Base-by-base conservation (phyloP, 1,140 invertebrate genomes). In the Aphelenchoides fujianensis region DNA sequence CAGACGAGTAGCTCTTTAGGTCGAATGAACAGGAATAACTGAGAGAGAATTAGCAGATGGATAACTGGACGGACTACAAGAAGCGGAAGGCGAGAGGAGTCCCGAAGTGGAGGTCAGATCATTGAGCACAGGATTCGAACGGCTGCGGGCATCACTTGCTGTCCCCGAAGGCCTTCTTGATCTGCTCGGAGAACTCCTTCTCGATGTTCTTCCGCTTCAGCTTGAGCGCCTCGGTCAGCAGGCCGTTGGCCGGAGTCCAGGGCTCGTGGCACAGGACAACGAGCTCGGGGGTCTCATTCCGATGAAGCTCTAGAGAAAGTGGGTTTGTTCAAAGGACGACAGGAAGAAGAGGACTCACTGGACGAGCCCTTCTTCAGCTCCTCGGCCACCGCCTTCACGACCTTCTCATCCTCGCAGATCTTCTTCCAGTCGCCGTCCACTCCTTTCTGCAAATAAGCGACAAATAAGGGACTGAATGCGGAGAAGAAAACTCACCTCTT, bases 181-280 rank as follows among this genome's bases (percentile, higher is more conserved):
- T 93, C 85, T 94, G 91, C 68, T 90, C 88, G 84, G 92, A 89
- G 87, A 95, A 98, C 79, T 90, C 89, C 69, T 94, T 91, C 85
- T 96, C 92, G 68, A 98, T 94, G 80, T 93, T 91, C 88, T 94
- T 95, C 74, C 95, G 88, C 86, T 95, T 95, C 74, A 98, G 88
- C 87, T 98, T 98, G 85, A 97, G 94, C 54, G 95, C 94, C 75
- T 95, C 95, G n/a, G 95, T 98, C 2, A 89, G 93, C n/a, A 98
- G 88, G 41, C 93, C 94, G 89, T 91, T 92, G 83, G 95, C 94
- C 0, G 95, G 93, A 0, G 93, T 92, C 95, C 95, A 98, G 55
- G 92, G 90, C 79, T 97, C 94, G 28, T 90, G 87, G 79, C 91
- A 91, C 23, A 98, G 86, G 84, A 91, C 92, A 5, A 97, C 89